Conservation (phyloP, 1,140 invertebrate genomes). For the Musca domestica region DNA sequence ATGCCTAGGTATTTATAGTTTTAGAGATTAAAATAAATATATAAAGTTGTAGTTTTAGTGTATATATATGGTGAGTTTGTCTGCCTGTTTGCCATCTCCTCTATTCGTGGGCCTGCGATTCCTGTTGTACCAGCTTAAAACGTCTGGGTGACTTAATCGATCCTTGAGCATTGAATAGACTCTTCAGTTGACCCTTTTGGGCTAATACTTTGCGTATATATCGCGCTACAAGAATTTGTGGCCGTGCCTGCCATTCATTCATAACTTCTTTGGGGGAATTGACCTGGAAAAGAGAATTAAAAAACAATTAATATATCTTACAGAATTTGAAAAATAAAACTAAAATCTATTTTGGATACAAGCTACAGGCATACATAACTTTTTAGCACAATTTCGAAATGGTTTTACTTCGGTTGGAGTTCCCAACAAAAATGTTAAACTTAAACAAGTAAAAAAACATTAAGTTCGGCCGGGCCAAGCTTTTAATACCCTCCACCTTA, state of each 20-base stretch:
- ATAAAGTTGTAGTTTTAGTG: not conserved
- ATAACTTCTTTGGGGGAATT: constrained; percentile 83
- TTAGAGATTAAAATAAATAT: not conserved
- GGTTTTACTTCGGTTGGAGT: too few species aligned
- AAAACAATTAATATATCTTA: constrained; percentile 5
- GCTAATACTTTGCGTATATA: constrained; percentile 84
- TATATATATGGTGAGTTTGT: not conserved
- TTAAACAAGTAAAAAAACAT: too few species aligned
- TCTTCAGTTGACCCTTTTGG: constrained; percentile 67
- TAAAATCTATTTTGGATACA: too few species aligned
- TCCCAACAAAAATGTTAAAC: too few species aligned
- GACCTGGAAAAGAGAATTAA: constrained; percentile 65
- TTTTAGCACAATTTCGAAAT: too few species aligned
- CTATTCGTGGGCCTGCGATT: constrained; percentile 87
- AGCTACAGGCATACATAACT: too few species aligned
- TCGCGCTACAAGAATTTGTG: constrained; percentile 81
- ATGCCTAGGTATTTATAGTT: too few species aligned
- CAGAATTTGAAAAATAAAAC: not conserved
- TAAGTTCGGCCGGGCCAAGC: too few species aligned
- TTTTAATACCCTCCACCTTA: too few species aligned
- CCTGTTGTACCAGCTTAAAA: constrained; percentile 84
- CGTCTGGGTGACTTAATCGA: constrained; percentile 79
- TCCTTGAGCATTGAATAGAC: constrained; percentile 71
- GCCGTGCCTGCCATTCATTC: constrained; percentile 90
- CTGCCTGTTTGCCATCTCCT: not conserved